A percentile compares a stretch with the other conserved stretches of the same genome.
These are phyloP conservation scores for Conchocele bisecta DNA, from an alignment of 2,888 invertebrate species.

Conservation along the genomic window DNA sequence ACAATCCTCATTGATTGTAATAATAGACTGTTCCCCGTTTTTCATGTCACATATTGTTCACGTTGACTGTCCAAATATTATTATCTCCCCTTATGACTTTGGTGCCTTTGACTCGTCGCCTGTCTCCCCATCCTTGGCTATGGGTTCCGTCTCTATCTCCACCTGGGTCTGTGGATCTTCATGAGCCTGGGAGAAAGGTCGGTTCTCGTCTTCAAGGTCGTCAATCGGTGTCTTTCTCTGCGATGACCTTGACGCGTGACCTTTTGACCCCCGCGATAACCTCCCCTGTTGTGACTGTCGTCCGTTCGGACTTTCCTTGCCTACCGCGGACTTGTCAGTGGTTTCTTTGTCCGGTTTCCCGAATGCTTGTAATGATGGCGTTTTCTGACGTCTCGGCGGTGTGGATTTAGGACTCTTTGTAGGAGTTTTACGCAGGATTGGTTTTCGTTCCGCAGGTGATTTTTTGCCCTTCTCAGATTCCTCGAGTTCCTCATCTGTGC, in stretches of 20 bases:
- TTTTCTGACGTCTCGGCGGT: constrained; percentile 38
- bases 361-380: constrained; percentile 45
- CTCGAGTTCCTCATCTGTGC: constrained; percentile 28
- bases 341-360: constrained; percentile 20
- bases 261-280: constrained; percentile 49
- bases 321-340: constrained; percentile 22
- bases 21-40: no score
- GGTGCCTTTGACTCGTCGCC: no score
- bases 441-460: constrained; percentile 33
- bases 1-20: no score
- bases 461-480: constrained; percentile 14
- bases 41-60: no score
- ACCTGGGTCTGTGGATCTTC: constrained; percentile 65
- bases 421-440: constrained; percentile 39
- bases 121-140: constrained; percentile 20
- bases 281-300: constrained; percentile 42
- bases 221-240: constrained; percentile 35
- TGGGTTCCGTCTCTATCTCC: constrained; percentile 57
- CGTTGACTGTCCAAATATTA: no score
- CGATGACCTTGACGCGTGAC: constrained; percentile 37
- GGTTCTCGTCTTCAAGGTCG: constrained; percentile 44
- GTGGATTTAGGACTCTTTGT: constrained; percentile 36
- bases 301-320: constrained; percentile 12
- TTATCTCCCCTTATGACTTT: no score
- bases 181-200: constrained; percentile 57